Evolutionary conservation across 1,140 invertebrate genomes (phyloP).

Genomic region (Uloborus diversus): DNA sequence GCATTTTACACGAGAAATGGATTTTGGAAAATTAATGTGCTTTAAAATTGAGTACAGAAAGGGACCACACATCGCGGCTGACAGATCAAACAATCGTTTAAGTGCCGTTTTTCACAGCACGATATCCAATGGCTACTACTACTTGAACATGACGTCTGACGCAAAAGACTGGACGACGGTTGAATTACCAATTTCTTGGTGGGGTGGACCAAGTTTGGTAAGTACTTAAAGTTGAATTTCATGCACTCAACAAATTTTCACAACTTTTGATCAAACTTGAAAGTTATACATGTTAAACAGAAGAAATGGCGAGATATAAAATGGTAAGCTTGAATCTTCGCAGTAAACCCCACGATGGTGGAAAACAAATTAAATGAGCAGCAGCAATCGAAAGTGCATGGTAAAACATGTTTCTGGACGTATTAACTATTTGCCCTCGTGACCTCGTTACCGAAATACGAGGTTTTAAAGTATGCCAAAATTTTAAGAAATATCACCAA

Average conservation of each 20-base stretch:
- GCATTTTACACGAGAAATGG: conserved; percentile 26
- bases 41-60: conserved; percentile 45
- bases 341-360: no score
- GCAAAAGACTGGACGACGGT: conserved; percentile 45
- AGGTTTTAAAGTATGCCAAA: no score
- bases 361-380: no score
- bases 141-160: conserved; percentile 45
- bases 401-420: no score
- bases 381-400: no score
- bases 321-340: no score
- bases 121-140: conserved; percentile 32
- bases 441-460: no score
- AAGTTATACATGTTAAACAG: no score
- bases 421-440: no score
- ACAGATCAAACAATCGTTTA: conserved; percentile 34
- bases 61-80: conserved; percentile 40
- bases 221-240: not conserved
- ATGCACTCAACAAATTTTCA: not conserved
- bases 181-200: conserved; percentile 51
- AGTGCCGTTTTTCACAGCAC: conserved; percentile 45
- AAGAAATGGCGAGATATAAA: no score
- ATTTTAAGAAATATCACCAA: no score
- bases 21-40: conserved; percentile 38
- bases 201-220: conserved; percentile 40
- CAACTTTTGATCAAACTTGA: not conserved